These are phyloP conservation scores for Gnathonemus echidnorhynchus DNA, from an alignment of 2,113 vertebrate species.

Conservation along the genomic window DNA sequence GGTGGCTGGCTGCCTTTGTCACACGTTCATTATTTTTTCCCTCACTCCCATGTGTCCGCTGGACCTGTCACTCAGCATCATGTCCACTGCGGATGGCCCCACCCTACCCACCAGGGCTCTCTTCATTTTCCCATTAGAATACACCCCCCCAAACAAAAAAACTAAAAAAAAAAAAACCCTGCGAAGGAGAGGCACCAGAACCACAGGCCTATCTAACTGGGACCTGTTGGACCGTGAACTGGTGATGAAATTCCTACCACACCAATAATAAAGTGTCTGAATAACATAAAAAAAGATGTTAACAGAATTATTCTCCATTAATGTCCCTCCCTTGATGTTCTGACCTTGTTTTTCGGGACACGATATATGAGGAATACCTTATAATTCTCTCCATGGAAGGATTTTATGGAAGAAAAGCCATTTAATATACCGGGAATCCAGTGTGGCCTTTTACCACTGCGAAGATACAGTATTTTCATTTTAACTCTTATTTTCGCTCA, in stretches of 20 bases:
- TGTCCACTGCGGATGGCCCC: background rate
- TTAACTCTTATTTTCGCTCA: background rate
- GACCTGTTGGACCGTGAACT: constrained; percentile 4
- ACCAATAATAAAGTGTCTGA: background rate
- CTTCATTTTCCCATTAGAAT: background rate
- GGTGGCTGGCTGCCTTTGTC: constrained; percentile 39
- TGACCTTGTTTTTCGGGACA: background rate
- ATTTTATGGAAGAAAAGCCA: background rate
- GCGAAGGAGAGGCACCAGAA: background rate
- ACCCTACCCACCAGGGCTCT: background rate
- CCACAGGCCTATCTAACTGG: background rate
- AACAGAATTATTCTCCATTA: background rate
- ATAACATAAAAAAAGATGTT: background rate
- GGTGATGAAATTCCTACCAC: background rate
- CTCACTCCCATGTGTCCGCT: background rate
- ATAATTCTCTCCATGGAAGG: background rate
- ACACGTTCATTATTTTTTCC: background rate
- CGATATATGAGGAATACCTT: background rate
- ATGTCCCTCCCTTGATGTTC: background rate
- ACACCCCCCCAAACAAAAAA: background rate
- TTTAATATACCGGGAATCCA: background rate
- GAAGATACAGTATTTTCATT: background rate
- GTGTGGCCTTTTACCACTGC: background rate
- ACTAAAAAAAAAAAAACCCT: background rate
- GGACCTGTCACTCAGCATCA: background rate